A percentile compares a stretch with the other conserved stretches of the same genome.
Conservation (phyloP, 2,888 invertebrate genomes). For the Dryadula phaetusa region DNA sequence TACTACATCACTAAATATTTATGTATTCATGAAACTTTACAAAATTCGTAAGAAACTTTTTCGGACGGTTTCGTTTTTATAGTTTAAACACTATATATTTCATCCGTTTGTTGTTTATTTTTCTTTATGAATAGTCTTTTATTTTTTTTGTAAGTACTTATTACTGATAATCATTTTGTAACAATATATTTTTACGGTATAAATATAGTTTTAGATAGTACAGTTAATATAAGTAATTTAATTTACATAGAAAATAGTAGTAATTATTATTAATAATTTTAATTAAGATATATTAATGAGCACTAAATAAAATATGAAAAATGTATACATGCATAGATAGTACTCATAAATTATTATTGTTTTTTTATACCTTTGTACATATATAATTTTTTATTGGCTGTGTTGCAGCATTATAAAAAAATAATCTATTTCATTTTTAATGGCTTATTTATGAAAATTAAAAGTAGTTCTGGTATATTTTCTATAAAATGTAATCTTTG, state of each 20-base stretch:
- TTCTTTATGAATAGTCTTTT: background rate
- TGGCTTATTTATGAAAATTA: too few species aligned
- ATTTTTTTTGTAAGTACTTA: conserved; percentile 15
- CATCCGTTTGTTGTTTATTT: too few species aligned
- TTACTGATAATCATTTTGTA: background rate
- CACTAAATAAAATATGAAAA: background rate
- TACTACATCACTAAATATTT: too few species aligned
- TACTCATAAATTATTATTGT: background rate
- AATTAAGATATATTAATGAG: background rate
- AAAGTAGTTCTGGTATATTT: too few species aligned
- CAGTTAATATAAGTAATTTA: background rate
- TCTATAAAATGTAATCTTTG: too few species aligned
- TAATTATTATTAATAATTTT: background rate
- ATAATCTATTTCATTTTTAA: too few species aligned
- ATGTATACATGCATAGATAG: background rate
- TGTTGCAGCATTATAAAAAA: too few species aligned
- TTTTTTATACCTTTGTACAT: background rate
- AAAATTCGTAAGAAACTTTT: too few species aligned
- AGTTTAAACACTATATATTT: too few species aligned
- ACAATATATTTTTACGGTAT: background rate
- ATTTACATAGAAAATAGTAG: conserved; percentile 9
- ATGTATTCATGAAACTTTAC: too few species aligned
- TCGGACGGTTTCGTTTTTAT: too few species aligned
- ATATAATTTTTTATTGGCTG: background rate
- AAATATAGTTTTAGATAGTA: conserved; percentile 6